phyloP scores from a whole-genome alignment of 2,888 invertebrate genomes.

The Polylopha cassiicola region DNA sequence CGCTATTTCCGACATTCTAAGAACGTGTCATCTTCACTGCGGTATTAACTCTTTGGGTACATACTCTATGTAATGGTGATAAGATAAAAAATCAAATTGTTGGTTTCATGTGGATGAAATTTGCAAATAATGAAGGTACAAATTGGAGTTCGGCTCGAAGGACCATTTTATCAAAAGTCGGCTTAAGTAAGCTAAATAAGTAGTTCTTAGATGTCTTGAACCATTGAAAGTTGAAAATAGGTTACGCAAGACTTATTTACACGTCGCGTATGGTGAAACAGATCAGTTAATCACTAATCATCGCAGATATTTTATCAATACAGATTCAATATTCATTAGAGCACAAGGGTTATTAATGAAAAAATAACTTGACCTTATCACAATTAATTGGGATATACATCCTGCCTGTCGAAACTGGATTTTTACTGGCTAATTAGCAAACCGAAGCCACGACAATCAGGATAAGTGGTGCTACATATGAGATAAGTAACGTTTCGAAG shows the following conservation, averaged over 20 bases:
- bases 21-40: slow-evolving; percentile 55
- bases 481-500: slow-evolving; percentile 27
- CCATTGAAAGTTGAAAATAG: too few species aligned
- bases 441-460: background rate
- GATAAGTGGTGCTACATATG: slow-evolving; percentile 2
- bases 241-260: too few species aligned
- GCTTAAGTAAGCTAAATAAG: too few species aligned
- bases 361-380: slow-evolving; percentile 3
- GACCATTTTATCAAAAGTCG: background rate
- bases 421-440: slow-evolving; percentile 9
- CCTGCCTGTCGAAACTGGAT: slow-evolving; percentile 12
- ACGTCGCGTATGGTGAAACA: too few species aligned
- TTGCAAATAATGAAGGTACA: background rate
- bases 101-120: background rate
- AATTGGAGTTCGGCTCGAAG: slow-evolving; percentile 1
- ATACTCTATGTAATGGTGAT: slow-evolving; percentile 19
- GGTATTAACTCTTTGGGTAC: slow-evolving; percentile 26
- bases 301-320: too few species aligned
- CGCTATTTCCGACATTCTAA: slow-evolving; percentile 68
- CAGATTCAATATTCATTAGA: too few species aligned
- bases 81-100: slow-evolving; percentile 1
- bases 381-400: background rate
- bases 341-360: too few species aligned
- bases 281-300: too few species aligned
- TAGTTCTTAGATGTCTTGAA: too few species aligned